A percentile compares a stretch with the other conserved stretches of the same genome.
These are phyloP conservation scores for Ennomos fuscantarius DNA, from an alignment of 2,888 invertebrate genomes.

Conservation along the genomic window DNA sequence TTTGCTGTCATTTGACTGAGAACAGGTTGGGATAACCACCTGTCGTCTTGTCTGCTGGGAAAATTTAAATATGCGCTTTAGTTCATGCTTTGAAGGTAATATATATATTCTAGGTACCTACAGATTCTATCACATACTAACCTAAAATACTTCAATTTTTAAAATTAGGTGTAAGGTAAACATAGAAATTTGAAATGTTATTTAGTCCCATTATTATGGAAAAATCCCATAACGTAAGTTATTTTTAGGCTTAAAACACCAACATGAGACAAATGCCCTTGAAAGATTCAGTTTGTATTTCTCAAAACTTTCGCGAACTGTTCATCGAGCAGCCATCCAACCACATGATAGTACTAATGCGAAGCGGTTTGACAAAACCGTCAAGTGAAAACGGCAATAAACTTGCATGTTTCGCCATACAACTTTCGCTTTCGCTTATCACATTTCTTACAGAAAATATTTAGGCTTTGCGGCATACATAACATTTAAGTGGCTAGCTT, in stretches of 20 bases:
- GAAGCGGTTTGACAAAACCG: conserved; percentile 35
- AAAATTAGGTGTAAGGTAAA: too few relatives aligned
- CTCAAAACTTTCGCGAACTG: not conserved
- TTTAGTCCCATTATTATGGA: too few relatives aligned
- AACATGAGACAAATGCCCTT: too few relatives aligned
- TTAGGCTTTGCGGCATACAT: conserved; percentile 67
- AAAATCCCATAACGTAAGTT: too few relatives aligned
- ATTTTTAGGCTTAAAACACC: too few relatives aligned
- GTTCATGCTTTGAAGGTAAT: not conserved
- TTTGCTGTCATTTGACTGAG: conserved; percentile 67
- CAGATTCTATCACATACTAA: too few relatives aligned
- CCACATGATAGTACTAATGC: conserved; percentile 20
- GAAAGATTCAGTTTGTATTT: too few relatives aligned
- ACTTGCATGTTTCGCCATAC: conserved; percentile 36
- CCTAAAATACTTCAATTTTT: too few relatives aligned
- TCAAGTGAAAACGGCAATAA: conserved; percentile 42
- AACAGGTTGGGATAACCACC: conserved; percentile 70
- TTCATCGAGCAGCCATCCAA: conserved; percentile 16
- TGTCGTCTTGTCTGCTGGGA: conserved; percentile 58
- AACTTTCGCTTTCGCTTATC: conserved; percentile 46
- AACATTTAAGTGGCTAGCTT: conserved; percentile 82
- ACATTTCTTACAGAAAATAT: conserved; percentile 47
- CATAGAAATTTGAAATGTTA: too few relatives aligned
- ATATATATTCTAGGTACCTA: too few relatives aligned
- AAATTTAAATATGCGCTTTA: conserved; percentile 30